Evolutionary conservation across 2,888 invertebrate species (phyloP), one percentile per base, ranked within the genome.

Genomic region (Plagodis dolabraria): DNA sequence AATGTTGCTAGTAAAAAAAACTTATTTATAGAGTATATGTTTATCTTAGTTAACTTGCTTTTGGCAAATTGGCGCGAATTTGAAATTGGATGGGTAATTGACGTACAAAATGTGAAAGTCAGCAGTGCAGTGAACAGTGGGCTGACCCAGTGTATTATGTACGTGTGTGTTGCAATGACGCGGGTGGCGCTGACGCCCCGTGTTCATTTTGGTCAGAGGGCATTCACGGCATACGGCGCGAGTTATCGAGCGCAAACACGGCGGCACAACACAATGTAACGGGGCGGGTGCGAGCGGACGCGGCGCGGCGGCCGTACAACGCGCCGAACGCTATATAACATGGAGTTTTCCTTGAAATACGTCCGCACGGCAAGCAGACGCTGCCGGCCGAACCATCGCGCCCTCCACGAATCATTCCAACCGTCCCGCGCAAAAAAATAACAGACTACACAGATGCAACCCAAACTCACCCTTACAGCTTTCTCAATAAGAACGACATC

Each of bases 361-460:
- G 79, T 77, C 74, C 77, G 76, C 79, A 76, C 74, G 55, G 48
- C 65, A 42, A 76, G 45, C 68, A 74, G 75, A 76, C 76, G 75
- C 79, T 79, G 82, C 83, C 82, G 78, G 71, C 75, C 78, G 76
- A 77, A 74, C 80, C 65, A 83, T 75, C 78, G 82, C 85, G 79
- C 83, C 83, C 79, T 80, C 76, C 74, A 67, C 77, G 71, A 75
- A 63, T 82, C 89, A 85, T 91, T 87, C 84, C 89, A 89, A 89
- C 78, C 85, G 80, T 85, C 85, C 87, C 87, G 87, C 87, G 86
- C 83, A 91, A 92, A 91, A 89, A 92, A 91, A 89, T 87, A 90
- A 85, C 85, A 89, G 76, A 76, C 67, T 63, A 67, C 61, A 65
- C 45, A 60, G 59, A 62, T 66, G 64, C 86, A 85, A 65, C 79